Evolutionary conservation across 2,113 vertebrate species (phyloP), one percentile per base, ranked within the genome.

Genomic region (Bucco capensis): DNA sequence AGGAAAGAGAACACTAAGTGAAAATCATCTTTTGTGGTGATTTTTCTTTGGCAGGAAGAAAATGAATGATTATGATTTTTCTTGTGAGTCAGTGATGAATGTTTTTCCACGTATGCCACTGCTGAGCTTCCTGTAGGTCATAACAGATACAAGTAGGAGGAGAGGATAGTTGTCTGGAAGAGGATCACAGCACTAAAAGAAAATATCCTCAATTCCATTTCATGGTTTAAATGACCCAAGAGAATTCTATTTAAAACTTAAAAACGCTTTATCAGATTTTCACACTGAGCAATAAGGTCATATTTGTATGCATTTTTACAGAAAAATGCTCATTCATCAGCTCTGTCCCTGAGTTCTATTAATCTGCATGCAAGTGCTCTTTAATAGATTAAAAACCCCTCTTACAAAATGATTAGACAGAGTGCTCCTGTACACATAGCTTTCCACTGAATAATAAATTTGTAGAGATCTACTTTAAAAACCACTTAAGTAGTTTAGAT

Each of bases 51-150:
- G 46, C 54, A 72, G 54, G 38, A 79, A 82, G 57, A 89, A 83
- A 96, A 79, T 73, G 46, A 86, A 94, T 88, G 60, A 79, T 22
- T 27, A 33, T 54, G 42, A 82, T 66, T 92, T 96, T 89, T 73
- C 58, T 84, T 73, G 62, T 89, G 90, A 96, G 66, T 95, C 88
- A 89, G 38, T 76, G 76, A 75, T 82, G 46, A 93, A 81, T 84
- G 24, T 85, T 84, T n/a, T 94, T 81, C 50, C 49, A 76, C 0
- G 9, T 70, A 82, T 40, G 62, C 62, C 54, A 87, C 66, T 82
- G 62, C 61, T 82, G 47, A 87, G 31, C 66, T 95, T 95, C 83
- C 81, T 75, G 66, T 89, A 70, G 88, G 86, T 94, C 86, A 49
- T 79, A 93, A 73, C 33, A 93, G 53, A 93, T 47, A 88, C 25